Conservation (phyloP, 2,888 invertebrate species). For the Bombylius major region DNA sequence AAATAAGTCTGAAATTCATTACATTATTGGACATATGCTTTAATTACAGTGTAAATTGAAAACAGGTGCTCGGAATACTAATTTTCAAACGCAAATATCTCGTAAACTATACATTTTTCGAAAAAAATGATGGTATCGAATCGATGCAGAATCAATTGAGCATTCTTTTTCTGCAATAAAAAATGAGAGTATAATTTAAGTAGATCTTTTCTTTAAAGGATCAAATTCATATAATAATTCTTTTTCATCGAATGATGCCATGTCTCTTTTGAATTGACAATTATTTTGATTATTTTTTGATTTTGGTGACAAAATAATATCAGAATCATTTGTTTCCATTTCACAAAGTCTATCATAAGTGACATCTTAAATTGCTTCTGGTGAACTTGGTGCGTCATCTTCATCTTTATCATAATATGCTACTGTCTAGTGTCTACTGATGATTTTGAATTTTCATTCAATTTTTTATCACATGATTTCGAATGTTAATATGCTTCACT, state of each 20-base stretch:
- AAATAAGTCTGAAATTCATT: too few species aligned
- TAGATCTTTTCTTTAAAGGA: conserved; percentile 38
- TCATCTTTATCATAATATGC: conserved; percentile 26
- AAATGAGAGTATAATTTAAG: too few species aligned
- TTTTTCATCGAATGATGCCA: conserved; percentile 11
- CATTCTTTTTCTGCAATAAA: too few species aligned
- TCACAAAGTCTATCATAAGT: conserved; percentile 33
- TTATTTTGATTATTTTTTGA: too few species aligned
- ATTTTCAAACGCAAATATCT: too few species aligned
- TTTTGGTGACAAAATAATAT: neutral
- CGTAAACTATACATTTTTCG: too few species aligned
- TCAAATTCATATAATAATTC: conserved; percentile 65
- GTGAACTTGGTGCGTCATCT: conserved; percentile 17
- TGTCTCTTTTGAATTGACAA: too few species aligned
- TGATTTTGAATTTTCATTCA: neutral
- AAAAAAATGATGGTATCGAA: too few species aligned
- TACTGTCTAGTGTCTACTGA: conserved; percentile 21
- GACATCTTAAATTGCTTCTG: conserved; percentile 33
- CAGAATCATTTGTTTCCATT: conserved; percentile 23
- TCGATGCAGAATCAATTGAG: too few species aligned
- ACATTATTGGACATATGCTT: too few species aligned
- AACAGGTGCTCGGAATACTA: too few species aligned
- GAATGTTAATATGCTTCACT: conserved; percentile 21
- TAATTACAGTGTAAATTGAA: too few species aligned
- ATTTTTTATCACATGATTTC: conserved; percentile 12